These are phyloP conservation scores for Ptychodera flava DNA, from an alignment of 35 echinoderm and acorn worm species.

Conservation along the genomic window DNA sequence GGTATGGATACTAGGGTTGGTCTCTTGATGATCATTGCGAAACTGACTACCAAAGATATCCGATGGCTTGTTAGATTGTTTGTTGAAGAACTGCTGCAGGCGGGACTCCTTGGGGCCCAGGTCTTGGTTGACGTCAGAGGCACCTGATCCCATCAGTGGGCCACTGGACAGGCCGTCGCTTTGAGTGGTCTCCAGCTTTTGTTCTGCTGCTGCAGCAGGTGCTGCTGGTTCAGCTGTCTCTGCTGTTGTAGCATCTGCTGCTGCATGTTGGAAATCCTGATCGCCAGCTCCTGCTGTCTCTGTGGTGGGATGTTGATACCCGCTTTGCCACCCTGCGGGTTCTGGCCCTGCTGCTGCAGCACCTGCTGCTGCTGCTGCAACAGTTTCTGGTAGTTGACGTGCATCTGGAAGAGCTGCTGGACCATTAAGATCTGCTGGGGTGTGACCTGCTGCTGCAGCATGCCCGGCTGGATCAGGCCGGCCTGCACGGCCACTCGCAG, in stretches of 20 bases:
- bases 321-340: not conserved
- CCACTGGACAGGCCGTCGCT: conserved; percentile 24
- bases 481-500: conserved; percentile 72
- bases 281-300: not conserved
- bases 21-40: conserved; percentile 16
- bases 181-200: conserved; percentile 13
- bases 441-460: conserved; percentile 56
- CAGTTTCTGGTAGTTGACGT: conserved; percentile 15
- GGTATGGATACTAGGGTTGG: not conserved
- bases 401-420: conserved; percentile 52
- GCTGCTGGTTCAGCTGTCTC: conserved; percentile 24
- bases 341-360: not conserved
- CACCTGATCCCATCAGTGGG: conserved; percentile 20
- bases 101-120: conserved; percentile 73
- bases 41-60: conserved; percentile 42
- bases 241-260: not conserved
- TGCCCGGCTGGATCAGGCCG: conserved; percentile 53
- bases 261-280: not conserved
- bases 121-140: conserved; percentile 49
- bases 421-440: conserved; percentile 65
- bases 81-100: conserved; percentile 76
- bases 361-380: conserved; percentile 52
- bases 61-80: conserved; percentile 27
- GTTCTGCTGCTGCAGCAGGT: conserved; percentile 32
- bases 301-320: not conserved